phyloP scores from a whole-genome alignment of 2,797 vertebrate genomes.

The Clamator glandarius region DNA sequence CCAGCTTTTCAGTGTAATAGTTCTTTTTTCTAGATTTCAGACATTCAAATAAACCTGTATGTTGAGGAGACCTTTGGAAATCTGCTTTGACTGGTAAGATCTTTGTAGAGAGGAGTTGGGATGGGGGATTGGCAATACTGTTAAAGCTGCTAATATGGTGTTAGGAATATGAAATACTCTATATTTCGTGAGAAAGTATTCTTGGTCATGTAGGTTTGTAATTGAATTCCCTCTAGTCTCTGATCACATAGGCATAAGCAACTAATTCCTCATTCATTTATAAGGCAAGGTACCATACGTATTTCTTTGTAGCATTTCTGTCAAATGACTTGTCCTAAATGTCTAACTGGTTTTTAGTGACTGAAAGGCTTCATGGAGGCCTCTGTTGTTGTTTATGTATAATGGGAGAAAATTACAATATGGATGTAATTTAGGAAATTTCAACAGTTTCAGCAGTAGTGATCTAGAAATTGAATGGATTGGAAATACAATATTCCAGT shows the following conservation, averaged over 20 bases:
- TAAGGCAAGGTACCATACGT: not conserved
- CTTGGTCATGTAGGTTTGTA: not conserved
- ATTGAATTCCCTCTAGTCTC: not conserved
- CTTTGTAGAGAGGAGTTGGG: not conserved
- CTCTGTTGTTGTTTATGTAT: constrained; percentile 71
- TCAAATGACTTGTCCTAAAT: constrained; percentile 55
- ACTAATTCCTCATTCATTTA: constrained; percentile 23
- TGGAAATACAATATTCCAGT: constrained; percentile 68
- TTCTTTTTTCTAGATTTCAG: not conserved
- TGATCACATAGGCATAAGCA: not conserved
- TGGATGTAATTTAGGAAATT: constrained; percentile 73
- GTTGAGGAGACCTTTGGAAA: not conserved
- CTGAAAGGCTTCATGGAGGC: constrained; percentile 63
- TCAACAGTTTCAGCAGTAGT: constrained; percentile 61
- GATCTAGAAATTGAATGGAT: constrained; percentile 67
- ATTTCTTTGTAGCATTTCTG: constrained; percentile 52
- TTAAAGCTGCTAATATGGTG: not conserved
- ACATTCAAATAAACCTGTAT: not conserved
- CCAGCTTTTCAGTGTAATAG: not conserved
- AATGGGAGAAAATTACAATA: constrained; percentile 71
- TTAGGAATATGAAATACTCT: not conserved
- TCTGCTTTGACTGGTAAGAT: not conserved
- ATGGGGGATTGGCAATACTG: not conserved
- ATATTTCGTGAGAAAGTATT: not conserved
- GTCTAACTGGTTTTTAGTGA: constrained; percentile 53